A percentile compares a stretch with the other conserved stretches of the same genome.
phyloP scores from a whole-genome alignment of 2,888 invertebrate species.

The Nephrocerus scutellatus region DNA sequence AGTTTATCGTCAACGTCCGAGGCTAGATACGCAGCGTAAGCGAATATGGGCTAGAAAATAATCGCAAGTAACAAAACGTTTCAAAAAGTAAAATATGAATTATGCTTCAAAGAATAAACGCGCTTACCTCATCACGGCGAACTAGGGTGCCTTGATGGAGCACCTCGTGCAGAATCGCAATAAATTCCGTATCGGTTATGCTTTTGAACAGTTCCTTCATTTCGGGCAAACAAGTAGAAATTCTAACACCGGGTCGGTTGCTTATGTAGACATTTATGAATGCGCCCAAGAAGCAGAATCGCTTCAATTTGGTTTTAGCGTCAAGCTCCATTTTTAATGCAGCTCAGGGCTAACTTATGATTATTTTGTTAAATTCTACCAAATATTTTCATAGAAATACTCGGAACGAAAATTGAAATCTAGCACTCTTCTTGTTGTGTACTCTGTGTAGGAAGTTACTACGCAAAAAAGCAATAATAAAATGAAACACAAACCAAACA shows the following conservation, averaged over 20 bases:
- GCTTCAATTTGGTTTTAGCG: slow-evolving; percentile 24
- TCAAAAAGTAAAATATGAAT: not conserved
- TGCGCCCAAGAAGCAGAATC: slow-evolving; percentile 36
- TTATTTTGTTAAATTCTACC: no score
- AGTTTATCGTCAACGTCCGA: slow-evolving; percentile 21
- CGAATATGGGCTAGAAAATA: slow-evolving; percentile 28
- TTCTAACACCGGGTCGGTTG: slow-evolving; percentile 19
- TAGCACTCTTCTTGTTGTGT: no score
- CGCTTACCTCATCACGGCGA: slow-evolving; percentile 38
- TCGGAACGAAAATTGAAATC: no score
- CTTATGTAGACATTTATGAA: slow-evolving; percentile 31
- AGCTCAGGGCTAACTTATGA: no score
- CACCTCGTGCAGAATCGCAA: slow-evolving; percentile 23
- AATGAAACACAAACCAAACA: no score
- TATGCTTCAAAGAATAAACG: not conserved
- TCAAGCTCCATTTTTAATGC: slow-evolving; percentile 17
- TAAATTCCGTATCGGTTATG: slow-evolving; percentile 24
- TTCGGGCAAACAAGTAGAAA: slow-evolving; percentile 16
- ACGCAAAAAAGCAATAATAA: no score
- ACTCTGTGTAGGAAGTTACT: no score
- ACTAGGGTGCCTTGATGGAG: slow-evolving; percentile 25
- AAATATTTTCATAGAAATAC: no score
- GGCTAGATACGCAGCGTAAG: slow-evolving; percentile 35
- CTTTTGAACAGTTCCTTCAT: slow-evolving; percentile 23
- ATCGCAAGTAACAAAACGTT: slow-evolving; percentile 5